Base-by-base conservation (phyloP, 2,888 invertebrate species). In the Rhimphoctona megacephalus region DNA sequence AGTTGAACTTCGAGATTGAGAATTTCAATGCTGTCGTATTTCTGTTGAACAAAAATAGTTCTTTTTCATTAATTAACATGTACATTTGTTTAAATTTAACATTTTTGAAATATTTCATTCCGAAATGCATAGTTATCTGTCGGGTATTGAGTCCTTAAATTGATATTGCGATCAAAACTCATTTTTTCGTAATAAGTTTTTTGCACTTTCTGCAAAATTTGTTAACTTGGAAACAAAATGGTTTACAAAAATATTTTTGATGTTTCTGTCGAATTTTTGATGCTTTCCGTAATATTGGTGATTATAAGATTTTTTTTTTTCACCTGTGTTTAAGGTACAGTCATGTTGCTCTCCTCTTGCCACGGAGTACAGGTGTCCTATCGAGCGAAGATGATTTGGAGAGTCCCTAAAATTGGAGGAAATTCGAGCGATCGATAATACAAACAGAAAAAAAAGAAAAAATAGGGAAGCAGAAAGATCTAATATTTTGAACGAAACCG, bases 321-420 rank as follows among this genome's bases (percentile, higher is more conserved):
- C 36, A 4, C 43, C 17, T 64, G 67, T 66, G 57, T 39, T 66
- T n/a, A 80, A 94, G 94, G 78, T 94, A 94, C 82, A 92, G 92
- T 74, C 93, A 94, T 81, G 94, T 94, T 57, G 92, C 94, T 67
- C 89, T 94, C 61, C 89, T 94, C 33, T 88, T 94, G 79, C 94
- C 94, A 77, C 91, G 94, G 83, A 92, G 90, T 85, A 92, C 92
- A 30, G 92, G 93, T 74, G 85, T 87, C 74, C 89, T 93, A 72
- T 90, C 91, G 17, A 91, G 90, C 64, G 93, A 94, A 52, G 94
- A 94, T 74, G 94, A 93, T 83, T 91, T 91, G 33, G 92, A 93
- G 85, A 93, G 92, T 92, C 82, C 94, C 91, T 89, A 85, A 79
- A 57, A 52, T 52, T 30, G 64, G 14, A 64, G 11, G 6, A 33